Evolutionary conservation across 1,140 invertebrate genomes (phyloP).

Genomic region (Drosophila tani): DNA sequence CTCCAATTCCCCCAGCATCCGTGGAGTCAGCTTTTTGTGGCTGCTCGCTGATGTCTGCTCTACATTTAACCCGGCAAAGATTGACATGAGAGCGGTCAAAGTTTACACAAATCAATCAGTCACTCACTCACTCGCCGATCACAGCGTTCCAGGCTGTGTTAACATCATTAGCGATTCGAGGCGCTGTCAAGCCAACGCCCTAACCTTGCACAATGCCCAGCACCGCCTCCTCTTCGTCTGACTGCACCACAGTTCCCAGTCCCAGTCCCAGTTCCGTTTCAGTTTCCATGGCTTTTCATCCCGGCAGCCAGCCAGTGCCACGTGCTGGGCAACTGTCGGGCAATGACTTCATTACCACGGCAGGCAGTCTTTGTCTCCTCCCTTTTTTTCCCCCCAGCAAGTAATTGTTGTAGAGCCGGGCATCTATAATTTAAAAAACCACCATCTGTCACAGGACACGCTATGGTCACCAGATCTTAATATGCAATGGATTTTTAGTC

Average conservation of each 20-base stretch:
- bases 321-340: conserved; percentile 62
- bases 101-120: conserved; percentile 79
- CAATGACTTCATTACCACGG: conserved; percentile 76
- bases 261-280: conserved; percentile 13
- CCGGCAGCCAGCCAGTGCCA: conserved; percentile 31
- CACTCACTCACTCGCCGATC: conserved; percentile 19
- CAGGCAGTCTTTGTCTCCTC: conserved; percentile 57
- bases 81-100: conserved; percentile 65
- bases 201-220: conserved; percentile 72
- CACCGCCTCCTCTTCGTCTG: background rate
- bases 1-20: conserved; percentile 29
- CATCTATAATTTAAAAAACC: conserved; percentile 24
- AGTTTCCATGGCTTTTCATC: conserved; percentile 19
- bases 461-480: background rate
- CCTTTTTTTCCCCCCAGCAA: background rate
- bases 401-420: conserved; percentile 41
- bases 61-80: conserved; percentile 38
- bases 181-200: conserved; percentile 64
- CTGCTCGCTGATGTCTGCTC: conserved; percentile 47
- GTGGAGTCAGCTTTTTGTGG: conserved; percentile 25
- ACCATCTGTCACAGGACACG: conserved; percentile 1
- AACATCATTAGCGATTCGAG: conserved; percentile 62
- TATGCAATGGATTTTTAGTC: background rate
- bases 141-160: conserved; percentile 16
- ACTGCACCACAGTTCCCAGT: conserved; percentile 10